phyloP scores from a whole-genome alignment of 2,888 invertebrate genomes.

The Fragum whitleyi region DNA sequence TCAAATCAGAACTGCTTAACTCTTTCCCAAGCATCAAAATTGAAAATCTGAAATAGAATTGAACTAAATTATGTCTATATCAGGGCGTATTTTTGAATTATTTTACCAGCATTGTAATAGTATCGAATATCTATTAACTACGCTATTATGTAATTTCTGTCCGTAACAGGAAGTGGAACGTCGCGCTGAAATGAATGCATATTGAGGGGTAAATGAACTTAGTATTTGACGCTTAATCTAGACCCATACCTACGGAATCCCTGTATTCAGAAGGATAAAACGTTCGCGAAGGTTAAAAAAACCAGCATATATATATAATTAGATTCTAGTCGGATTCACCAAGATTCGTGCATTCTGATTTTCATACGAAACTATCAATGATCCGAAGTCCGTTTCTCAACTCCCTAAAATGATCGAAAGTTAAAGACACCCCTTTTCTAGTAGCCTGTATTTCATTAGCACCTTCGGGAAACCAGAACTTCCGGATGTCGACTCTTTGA shows the following conservation, averaged over 20 bases:
- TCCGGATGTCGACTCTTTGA: conserved; percentile 37
- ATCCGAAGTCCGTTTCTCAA: conserved; percentile 25
- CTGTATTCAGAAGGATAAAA: too few species aligned
- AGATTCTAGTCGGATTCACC: too few species aligned
- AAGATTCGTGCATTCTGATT: conserved; percentile 6
- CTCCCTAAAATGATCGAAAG: conserved; percentile 35
- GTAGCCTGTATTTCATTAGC: conserved; percentile 35
- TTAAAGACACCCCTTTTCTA: conserved; percentile 39
- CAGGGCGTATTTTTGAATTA: too few species aligned
- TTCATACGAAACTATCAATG: conserved; percentile 24
- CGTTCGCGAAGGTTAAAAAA: too few species aligned
- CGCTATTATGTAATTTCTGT: background rate
- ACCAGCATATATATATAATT: too few species aligned
- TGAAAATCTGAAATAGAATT: conserved; percentile 2
- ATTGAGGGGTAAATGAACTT: too few species aligned
- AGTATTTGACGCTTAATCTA: too few species aligned
- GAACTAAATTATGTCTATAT: too few species aligned
- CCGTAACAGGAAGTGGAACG: background rate
- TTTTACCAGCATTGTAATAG: too few species aligned
- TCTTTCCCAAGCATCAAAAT: conserved; percentile 1
- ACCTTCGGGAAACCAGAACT: conserved; percentile 39
- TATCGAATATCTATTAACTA: too few species aligned
- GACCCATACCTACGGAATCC: too few species aligned
- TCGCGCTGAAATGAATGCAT: too few species aligned
- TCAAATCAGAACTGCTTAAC: background rate